Base-by-base conservation (phyloP, 2,888 invertebrate species). In the Cosmorhoe ocellata region DNA sequence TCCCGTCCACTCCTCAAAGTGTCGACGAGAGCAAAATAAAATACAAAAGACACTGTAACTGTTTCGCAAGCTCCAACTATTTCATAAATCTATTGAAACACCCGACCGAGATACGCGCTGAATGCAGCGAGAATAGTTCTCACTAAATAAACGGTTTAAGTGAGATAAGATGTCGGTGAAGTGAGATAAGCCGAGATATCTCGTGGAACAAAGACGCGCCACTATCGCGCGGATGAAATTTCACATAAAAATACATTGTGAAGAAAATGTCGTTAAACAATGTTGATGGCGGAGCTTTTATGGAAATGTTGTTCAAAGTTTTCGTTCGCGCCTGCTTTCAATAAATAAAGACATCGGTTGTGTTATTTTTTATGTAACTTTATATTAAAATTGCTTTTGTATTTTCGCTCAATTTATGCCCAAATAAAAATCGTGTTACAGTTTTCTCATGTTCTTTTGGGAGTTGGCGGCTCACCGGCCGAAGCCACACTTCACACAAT, bases 211-310 rank as follows among this genome's bases (percentile, higher is more conserved):
- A 45, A 48, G 22, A 27, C 28, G 34, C 12, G 27, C 27, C 45
- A 42, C 47, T 54, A 51, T 50, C 40, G 31, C 39, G 8, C 24
- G 8, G 38, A 50, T 50, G 45, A 43, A 51, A 26, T 44, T 40
- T 38, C 44, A 34, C 47, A 45, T 58, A 51, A 56, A 50, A 56
- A 56, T 52, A 58, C 52, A 58, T 45, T 56, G 48, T 26, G 28
- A 38, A 42, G 22, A 27, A 18, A 30, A 11, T 7, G 38, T 36
- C 36, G 32, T 51, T 43, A 46, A 43, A 34, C 54, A 39, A 50
- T 41, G 49, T 51, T 46, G 37, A 26, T 31, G 30, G 44, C 3
- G 12, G 9, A 12, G 10, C 13, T 28, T 44, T 36, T 41, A 37
- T 39, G 33, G 28, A 33, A 37, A 37, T 37, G 12, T 31, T 38